Conservation (phyloP, 1,140 invertebrate species). For the Phocides pigmalion region DNA sequence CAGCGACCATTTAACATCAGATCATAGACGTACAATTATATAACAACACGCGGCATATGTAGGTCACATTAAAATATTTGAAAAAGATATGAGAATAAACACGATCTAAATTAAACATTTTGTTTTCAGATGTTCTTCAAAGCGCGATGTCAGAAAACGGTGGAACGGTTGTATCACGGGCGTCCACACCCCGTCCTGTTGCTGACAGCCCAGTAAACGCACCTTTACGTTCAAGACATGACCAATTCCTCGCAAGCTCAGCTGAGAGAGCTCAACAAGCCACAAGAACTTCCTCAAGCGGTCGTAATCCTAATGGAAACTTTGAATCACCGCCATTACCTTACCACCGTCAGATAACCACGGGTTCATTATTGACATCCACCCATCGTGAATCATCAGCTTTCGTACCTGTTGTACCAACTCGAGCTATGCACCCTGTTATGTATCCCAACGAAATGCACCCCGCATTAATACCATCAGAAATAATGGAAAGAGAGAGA, state of each 20-base stretch:
- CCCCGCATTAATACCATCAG: constrained; percentile 80
- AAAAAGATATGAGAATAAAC: no score
- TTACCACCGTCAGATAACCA: constrained; percentile 87
- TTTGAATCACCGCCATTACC: constrained; percentile 87
- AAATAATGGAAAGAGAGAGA: constrained; percentile 84
- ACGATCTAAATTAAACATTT: constrained; percentile 28
- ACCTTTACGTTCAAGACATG: constrained; percentile 81
- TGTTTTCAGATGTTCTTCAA: constrained; percentile 65
- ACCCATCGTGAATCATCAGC: constrained; percentile 91
- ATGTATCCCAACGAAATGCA: constrained; percentile 88
- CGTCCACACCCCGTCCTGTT: constrained; percentile 72
- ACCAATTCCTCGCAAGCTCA: constrained; percentile 84
- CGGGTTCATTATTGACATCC: constrained; percentile 74
- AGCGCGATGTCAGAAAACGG: constrained; percentile 75
- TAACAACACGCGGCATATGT: no score
- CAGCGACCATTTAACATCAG: no score
- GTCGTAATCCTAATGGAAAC: constrained; percentile 81
- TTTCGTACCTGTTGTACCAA: constrained; percentile 93
- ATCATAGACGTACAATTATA: background rate
- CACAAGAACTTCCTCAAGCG: constrained; percentile 73
- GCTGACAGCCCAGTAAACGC: constrained; percentile 63
- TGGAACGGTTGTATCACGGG: constrained; percentile 69
- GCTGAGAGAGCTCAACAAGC: constrained; percentile 68
- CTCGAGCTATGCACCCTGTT: constrained; percentile 86
- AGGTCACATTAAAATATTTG: no score